Evolutionary conservation across 2,888 invertebrate species (phyloP), one percentile per base, ranked within the genome.

Genomic region (Deroplatys truncata): DNA sequence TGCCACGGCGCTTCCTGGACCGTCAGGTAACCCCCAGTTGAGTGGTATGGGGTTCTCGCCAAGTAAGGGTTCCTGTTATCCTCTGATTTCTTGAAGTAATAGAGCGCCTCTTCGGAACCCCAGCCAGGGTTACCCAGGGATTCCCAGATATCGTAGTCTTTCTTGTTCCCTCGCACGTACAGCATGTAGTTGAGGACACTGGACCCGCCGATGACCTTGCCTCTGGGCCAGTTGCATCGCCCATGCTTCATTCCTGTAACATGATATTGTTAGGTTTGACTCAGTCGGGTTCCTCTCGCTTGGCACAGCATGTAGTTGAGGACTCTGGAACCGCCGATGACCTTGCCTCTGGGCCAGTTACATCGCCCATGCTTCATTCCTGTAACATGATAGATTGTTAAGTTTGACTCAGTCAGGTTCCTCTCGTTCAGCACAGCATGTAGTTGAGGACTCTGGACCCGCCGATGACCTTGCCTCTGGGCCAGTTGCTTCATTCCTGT

Each of bases 121-220:
- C 99, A 99, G 1, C 98, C 98, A 2, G 96, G 95, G 92, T 98
- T 98, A 0, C 98, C 99, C 90, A 96, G 93, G 0, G 95, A 94
- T 92, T 98, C 98, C 99, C 99, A 99, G 0, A 94, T 94, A 92
- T 99, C 98, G 93, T 98, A 99, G 93, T 99, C 99, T 91, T 95
- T 96, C 91, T 96, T 96, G 93, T 98, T 98, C 0, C 98, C 99
- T 89, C 98, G 94, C 7, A 98, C 94, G 92, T 98, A 98, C 0
- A 98, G 94, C 98, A 98, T 98, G 93, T 98, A 98, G 93, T 98
- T 98, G 0, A 98, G 94, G 0, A 98, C 98, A 82, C 97, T 97
- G 25, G 97, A 97, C 0, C 98, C 98, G 0, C 98, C 98, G 3
- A 98, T 94, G 0, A 98, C 98, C 93, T 98, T 98, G 0, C 98